These are phyloP conservation scores for Crossaster papposus DNA, from an alignment of 53 echinoderm and acorn worm species.

Conservation along the genomic window DNA sequence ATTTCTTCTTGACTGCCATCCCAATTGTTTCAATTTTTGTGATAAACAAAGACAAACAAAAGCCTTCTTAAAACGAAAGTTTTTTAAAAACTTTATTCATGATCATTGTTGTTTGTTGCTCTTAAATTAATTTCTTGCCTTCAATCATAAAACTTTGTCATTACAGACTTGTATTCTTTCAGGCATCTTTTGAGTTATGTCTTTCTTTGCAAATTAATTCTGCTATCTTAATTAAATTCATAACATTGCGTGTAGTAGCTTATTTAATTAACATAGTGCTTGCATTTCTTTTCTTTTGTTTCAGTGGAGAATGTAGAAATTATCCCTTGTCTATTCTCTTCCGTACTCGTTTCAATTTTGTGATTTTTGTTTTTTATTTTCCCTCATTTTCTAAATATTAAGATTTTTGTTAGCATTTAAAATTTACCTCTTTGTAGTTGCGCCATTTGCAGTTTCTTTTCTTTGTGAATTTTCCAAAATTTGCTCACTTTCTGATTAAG, in stretches of 20 bases:
- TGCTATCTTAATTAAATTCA: not conserved
- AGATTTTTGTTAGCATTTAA: not conserved
- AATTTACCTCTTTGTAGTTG: not conserved
- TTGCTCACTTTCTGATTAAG: too few relatives aligned
- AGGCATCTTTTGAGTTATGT: not conserved
- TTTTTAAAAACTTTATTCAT: too few relatives aligned
- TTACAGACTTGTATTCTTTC: slow-evolving; percentile 6
- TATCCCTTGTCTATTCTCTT: too few relatives aligned
- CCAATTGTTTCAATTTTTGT: too few relatives aligned
- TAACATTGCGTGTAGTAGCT: not conserved
- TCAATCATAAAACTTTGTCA: too few relatives aligned
- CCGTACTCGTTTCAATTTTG: not conserved
- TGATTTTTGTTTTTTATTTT: not conserved
- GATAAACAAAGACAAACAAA: too few relatives aligned
- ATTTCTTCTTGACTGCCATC: not conserved
- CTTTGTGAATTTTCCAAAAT: not conserved
- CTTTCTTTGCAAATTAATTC: not conserved
- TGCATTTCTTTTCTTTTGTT: not conserved
- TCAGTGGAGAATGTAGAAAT: not conserved
- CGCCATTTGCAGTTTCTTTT: not conserved
- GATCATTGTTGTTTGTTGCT: too few relatives aligned
- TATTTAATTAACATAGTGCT: too few relatives aligned
- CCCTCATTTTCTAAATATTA: not conserved
- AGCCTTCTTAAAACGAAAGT: too few relatives aligned
- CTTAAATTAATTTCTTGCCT: too few relatives aligned